Evolutionary conservation across 2,888 invertebrate species (phyloP), one percentile per base, ranked within the genome.

Genomic region (Miltochrista miniata): DNA sequence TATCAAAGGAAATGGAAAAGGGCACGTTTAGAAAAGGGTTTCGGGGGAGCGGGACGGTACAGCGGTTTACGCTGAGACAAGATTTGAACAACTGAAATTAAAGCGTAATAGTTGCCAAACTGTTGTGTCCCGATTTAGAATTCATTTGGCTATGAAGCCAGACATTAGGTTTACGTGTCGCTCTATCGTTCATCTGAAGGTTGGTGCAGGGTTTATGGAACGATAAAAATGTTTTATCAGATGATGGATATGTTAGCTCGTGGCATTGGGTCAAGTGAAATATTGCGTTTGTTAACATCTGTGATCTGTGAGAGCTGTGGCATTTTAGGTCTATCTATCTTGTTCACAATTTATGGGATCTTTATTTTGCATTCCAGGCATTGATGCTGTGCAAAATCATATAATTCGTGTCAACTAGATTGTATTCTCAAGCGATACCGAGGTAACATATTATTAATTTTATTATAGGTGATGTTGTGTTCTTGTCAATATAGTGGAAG

Each of bases 1-100:
- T 62, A 64, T 70, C 60, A 63, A 68, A 74, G 70, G 78, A 75
- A n/a, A 76, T 70, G 64, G 74, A 72, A 73, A 69, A 56, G 81
- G 76, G 58, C 67, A 60, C 66, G 73, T 70, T 64, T 62, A 68
- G 51, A 73, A 66, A 36, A 74, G 78, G 80, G 76, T 77, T 74
- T 72, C 72, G 63, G 69, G 81, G 87, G 81, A 76, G 74, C 78
- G 79, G 84, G 83, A 70, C 72, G 78, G 74, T 80, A 82, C 84
- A 84, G 85, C 89, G 90, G 74, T 87, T 83, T 75, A 82, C 90
- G 81, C 90, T 72, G 74, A 79, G 88, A 83, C 90, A 82, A 88
- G 82, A 87, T 81, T 87, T 87, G 88, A 89, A 91, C 91, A 90
- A 90, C 91, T 92, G 92, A 92, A 87, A 90, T 90, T 87, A 88